phyloP scores from a whole-genome alignment of 1,140 invertebrate species.

The Zaprionus kolodkinae region DNA sequence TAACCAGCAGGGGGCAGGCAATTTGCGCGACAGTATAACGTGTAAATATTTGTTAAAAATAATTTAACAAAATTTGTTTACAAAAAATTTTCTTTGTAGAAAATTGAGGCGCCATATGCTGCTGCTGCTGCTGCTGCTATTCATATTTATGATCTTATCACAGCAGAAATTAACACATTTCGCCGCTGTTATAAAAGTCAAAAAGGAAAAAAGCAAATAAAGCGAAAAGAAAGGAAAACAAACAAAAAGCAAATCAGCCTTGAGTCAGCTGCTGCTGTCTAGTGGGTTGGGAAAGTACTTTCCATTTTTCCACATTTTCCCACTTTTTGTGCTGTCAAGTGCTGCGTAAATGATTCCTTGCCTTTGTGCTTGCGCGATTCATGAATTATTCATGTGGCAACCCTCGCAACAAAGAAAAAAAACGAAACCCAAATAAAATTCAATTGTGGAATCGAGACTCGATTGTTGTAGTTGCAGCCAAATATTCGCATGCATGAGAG shows the following conservation, averaged over 20 bases:
- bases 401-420: background rate
- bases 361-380: slow-evolving; percentile 19
- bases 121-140: slow-evolving; percentile 16
- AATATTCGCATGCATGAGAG: slow-evolving; percentile 4
- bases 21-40: slow-evolving; percentile 1
- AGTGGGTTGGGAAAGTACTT: slow-evolving; percentile 1
- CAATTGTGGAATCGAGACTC: background rate
- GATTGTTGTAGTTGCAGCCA: slow-evolving; percentile 4
- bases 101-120: slow-evolving; percentile 25
- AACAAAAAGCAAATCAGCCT: background rate
- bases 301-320: background rate
- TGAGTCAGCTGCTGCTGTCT: slow-evolving; percentile 1
- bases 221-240: background rate
- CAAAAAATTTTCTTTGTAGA: background rate
- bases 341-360: slow-evolving; percentile 67
- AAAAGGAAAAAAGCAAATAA: background rate
- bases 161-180: slow-evolving; percentile 40
- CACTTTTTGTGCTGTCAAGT: slow-evolving; percentile 20
- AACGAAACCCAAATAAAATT: background rate
- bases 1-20: background rate
- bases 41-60: slow-evolving; percentile 4
- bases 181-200: background rate
- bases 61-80: slow-evolving; percentile 4
- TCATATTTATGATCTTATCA: slow-evolving; percentile 37
- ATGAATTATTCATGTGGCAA: slow-evolving; percentile 65